phyloP scores from a whole-genome alignment of 2,888 invertebrate species.

The Toxonevra muliebris region DNA sequence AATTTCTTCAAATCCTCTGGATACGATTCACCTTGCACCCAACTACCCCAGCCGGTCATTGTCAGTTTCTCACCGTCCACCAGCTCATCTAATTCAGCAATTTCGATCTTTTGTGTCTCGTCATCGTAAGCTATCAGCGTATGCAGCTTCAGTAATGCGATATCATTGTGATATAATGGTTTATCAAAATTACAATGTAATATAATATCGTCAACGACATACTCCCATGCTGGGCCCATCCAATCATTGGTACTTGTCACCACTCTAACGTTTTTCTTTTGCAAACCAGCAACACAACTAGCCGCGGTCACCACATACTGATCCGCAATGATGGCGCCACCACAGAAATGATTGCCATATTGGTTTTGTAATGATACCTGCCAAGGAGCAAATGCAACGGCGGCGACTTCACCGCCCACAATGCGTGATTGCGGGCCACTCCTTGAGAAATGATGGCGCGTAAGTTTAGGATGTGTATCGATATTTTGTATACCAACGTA shows the following conservation, averaged over 20 bases:
- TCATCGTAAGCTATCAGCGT: slow-evolving; percentile 67
- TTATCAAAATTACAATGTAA: slow-evolving; percentile 57
- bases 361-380: slow-evolving; percentile 59
- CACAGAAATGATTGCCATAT: slow-evolving; percentile 59
- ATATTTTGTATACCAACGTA: slow-evolving; percentile 36
- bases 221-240: slow-evolving; percentile 47
- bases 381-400: slow-evolving; percentile 53
- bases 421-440: slow-evolving; percentile 43
- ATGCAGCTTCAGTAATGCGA: slow-evolving; percentile 72
- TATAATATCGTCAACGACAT: slow-evolving; percentile 50
- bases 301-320: slow-evolving; percentile 60
- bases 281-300: slow-evolving; percentile 57
- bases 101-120: slow-evolving; percentile 68
- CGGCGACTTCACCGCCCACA: slow-evolving; percentile 50
- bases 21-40: slow-evolving; percentile 65
- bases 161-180: slow-evolving; percentile 69
- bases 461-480: neutral
- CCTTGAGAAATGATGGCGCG: neutral
- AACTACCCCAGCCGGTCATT: slow-evolving; percentile 73
- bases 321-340: slow-evolving; percentile 57
- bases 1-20: slow-evolving; percentile 68
- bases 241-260: slow-evolving; percentile 59
- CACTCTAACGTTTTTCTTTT: slow-evolving; percentile 48
- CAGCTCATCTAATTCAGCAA: slow-evolving; percentile 68
- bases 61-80: slow-evolving; percentile 65